phyloP scores from a whole-genome alignment of 2,797 vertebrate species.

The Darevskia mixta region DNA sequence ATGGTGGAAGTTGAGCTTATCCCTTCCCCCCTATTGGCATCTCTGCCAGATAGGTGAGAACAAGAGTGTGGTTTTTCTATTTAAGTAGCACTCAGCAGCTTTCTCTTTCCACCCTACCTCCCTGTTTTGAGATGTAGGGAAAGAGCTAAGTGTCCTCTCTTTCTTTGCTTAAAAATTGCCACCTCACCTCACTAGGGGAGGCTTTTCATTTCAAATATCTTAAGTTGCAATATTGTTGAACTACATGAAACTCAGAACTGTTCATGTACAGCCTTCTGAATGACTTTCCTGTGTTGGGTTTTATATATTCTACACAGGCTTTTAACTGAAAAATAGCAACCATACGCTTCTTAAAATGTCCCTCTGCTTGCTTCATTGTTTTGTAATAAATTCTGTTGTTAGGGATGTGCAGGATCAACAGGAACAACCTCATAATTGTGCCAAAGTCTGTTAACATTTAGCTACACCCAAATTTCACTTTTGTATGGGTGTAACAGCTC shows the following conservation, averaged over 20 bases:
- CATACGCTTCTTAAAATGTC: not conserved
- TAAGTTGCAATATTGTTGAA: not conserved
- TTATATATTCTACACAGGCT: constrained; percentile 19
- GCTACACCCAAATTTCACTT: constrained; percentile 37
- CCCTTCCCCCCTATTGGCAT: not conserved
- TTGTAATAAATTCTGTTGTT: not conserved
- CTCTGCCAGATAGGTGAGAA: too few species aligned
- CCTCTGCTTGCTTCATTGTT: constrained; percentile 41
- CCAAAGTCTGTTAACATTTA: constrained; percentile 29
- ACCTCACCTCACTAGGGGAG: not conserved
- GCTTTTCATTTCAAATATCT: not conserved
- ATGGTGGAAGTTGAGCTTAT: not conserved
- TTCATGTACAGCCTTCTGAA: fast-evolving
- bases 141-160: not conserved
- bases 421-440: constrained; percentile 28
- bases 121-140: not conserved
- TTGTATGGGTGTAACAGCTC: constrained; percentile 45
- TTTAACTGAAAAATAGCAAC: constrained; percentile 43
- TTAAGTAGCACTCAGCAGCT: not conserved
- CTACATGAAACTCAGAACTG: fast-evolving
- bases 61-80: not conserved
- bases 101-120: not conserved
- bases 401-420: constrained; percentile 31
- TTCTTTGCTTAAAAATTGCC: not conserved
- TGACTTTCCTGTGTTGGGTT: not conserved